Conservation (phyloP, 1,140 invertebrate genomes). For the Anastatus disparis region DNA sequence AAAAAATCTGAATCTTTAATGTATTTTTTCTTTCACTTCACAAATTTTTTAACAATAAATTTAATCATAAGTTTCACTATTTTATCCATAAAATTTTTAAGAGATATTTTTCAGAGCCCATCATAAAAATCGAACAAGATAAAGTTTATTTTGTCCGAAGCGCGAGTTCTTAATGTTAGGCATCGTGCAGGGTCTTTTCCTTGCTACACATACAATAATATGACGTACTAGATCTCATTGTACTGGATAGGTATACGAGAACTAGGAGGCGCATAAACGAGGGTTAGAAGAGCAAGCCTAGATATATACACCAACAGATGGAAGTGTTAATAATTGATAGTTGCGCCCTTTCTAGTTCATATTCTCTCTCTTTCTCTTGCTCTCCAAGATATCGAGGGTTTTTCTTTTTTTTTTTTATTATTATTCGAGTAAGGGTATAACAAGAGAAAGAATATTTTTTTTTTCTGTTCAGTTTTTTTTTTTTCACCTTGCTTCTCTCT, state of each 20-base stretch:
- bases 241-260: conserved; percentile 40
- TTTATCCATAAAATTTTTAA: no score
- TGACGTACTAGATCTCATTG: conserved; percentile 52
- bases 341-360: conserved; percentile 57
- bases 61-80: no score
- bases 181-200: conserved; percentile 45
- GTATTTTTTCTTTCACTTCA: no score
- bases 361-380: conserved; percentile 33
- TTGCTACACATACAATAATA: conserved; percentile 49
- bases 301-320: conserved; percentile 62
- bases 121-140: no score
- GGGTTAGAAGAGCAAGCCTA: background rate
- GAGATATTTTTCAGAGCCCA: no score
- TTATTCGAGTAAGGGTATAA: background rate
- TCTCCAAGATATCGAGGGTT: conserved; percentile 19
- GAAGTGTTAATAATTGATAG: conserved; percentile 65
- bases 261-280: background rate
- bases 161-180: background rate
- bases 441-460: background rate
- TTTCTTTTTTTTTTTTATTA: no score
- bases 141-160: no score
- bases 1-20: no score
- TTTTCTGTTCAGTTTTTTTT: background rate
- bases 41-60: no score
- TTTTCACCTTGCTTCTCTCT: conserved; percentile 14